phyloP scores from a whole-genome alignment of 2,113 vertebrate genomes.

The Protobothrops flavoviridis region DNA sequence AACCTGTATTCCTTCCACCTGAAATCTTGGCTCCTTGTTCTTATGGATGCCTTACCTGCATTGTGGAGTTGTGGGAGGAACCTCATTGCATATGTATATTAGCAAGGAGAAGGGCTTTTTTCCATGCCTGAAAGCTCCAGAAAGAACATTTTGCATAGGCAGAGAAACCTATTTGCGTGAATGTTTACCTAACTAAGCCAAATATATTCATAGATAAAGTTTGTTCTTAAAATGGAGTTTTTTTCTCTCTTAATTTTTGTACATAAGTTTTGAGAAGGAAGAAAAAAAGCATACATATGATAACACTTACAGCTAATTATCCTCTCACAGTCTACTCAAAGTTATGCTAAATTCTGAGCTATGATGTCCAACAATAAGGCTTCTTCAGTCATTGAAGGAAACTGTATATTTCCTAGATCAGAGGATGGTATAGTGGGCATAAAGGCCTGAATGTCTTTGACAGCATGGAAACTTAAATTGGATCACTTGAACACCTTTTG shows the following conservation, averaged over 20 bases:
- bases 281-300: background rate
- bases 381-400: background rate
- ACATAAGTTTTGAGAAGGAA: background rate
- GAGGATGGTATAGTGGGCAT: background rate
- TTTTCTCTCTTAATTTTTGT: background rate
- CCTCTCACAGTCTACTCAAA: background rate
- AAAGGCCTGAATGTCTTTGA: background rate
- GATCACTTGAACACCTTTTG: background rate
- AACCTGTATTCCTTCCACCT: background rate
- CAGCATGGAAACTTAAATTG: background rate
- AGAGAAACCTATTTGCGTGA: background rate
- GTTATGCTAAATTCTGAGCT: background rate
- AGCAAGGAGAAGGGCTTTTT: background rate
- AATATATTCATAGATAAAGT: background rate
- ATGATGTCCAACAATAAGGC: background rate
- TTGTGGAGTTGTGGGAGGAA: background rate
- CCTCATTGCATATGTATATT: background rate
- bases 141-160: background rate
- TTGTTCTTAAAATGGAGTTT: background rate
- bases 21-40: background rate
- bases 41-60: background rate
- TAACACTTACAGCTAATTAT: background rate
- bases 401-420: background rate
- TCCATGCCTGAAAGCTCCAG: background rate
- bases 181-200: background rate